These are phyloP conservation scores for Maccullochella peelii DNA, from an alignment of 2,113 vertebrate species.

Conservation along the genomic window DNA sequence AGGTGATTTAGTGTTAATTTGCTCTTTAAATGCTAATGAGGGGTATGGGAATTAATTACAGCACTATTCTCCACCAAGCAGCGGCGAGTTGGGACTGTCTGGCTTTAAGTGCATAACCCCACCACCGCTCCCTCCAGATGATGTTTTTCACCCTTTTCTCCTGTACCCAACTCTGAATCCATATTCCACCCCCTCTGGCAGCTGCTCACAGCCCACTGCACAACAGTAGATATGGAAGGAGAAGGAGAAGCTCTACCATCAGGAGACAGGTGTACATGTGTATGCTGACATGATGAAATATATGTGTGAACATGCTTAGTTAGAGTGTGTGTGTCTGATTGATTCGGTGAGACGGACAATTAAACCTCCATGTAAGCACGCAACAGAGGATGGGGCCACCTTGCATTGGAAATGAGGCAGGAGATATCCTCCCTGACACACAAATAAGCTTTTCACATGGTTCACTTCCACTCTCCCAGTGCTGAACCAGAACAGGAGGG, in stretches of 20 bases:
- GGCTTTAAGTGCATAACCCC: neutral
- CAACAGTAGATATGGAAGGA: slow-evolving; percentile 14
- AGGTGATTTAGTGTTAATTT: slow-evolving; percentile 18
- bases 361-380: slow-evolving; percentile 36
- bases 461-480: slow-evolving; percentile 28
- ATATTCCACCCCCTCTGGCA: neutral
- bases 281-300: slow-evolving; percentile 8
- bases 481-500: neutral
- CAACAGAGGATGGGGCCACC: slow-evolving; percentile 9
- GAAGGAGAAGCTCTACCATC: neutral
- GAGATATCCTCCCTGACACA: slow-evolving; percentile 34
- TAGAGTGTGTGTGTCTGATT: slow-evolving; percentile 22
- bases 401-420: slow-evolving; percentile 24
- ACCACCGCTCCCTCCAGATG: neutral
- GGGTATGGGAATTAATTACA: slow-evolving; percentile 25
- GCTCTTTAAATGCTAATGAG: slow-evolving; percentile 57
- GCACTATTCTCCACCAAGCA: neutral
- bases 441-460: slow-evolving; percentile 35
- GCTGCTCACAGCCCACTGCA: slow-evolving; percentile 6
- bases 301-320: slow-evolving; percentile 7
- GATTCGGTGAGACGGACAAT: slow-evolving; percentile 53
- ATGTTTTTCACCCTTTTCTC: neutral
- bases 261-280: slow-evolving; percentile 11
- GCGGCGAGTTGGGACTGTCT: neutral
- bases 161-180: neutral